Percentiles rank a stretch among this genome's conserved stretches.
Conservation (phyloP, 2,888 invertebrate genomes). For the Clivina fossor region DNA sequence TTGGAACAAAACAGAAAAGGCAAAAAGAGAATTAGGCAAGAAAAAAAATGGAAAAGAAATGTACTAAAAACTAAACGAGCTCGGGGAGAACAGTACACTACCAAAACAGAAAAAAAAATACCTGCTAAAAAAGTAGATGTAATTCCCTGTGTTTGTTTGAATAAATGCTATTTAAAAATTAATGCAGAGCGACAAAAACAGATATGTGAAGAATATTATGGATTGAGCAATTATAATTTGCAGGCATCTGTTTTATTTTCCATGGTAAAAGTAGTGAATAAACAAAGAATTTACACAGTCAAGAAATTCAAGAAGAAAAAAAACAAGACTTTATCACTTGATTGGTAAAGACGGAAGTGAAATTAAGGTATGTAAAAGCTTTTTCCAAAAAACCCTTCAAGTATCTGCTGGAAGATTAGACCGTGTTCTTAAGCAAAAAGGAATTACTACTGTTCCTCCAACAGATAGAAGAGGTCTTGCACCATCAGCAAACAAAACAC, state of each 20-base stretch:
- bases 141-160: constrained; percentile 7
- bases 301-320: constrained; percentile 9
- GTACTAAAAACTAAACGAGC: too few relatives aligned
- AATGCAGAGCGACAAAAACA: constrained; percentile 14
- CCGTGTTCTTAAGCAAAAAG: constrained; percentile 6
- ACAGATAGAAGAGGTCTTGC: constrained; percentile 13
- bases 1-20: too few relatives aligned
- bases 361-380: constrained; percentile 18
- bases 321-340: too few relatives aligned
- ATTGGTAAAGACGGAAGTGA: constrained; percentile 9
- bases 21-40: too few relatives aligned
- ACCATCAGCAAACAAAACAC: constrained; percentile 17
- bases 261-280: constrained; percentile 9
- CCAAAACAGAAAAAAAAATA: too few relatives aligned
- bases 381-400: constrained; percentile 8
- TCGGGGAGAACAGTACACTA: too few relatives aligned
- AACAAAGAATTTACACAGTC: constrained; percentile 8
- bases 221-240: too few relatives aligned
- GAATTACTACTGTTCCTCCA: constrained; percentile 10
- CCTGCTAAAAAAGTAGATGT: too few relatives aligned
- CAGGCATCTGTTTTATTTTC: constrained; percentile 7
- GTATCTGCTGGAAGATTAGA: constrained; percentile 1
- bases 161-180: constrained; percentile 13
- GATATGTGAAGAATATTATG: constrained; percentile 12
- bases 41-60: too few relatives aligned